Base-by-base conservation (phyloP, 2,888 invertebrate species). In the Drosophila helvetica region DNA sequence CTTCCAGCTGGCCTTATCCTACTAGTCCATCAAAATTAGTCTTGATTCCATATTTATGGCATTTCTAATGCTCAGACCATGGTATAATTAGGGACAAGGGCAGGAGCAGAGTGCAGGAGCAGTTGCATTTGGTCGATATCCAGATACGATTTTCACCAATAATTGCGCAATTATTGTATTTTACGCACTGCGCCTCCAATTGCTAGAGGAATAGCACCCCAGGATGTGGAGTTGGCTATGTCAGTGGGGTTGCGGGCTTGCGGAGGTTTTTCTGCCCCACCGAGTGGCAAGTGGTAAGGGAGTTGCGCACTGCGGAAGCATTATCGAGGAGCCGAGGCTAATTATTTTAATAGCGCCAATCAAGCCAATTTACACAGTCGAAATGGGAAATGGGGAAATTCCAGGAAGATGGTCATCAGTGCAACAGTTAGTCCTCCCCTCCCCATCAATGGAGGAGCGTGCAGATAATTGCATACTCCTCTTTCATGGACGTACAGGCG, bases 291-390 rank as follows among this genome's bases (percentile, higher is more conserved):
- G 15, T 15, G 38, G 6, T 15, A 15, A 38, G 38, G 38, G 38
- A 38, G n/a, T 12, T 12, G 8, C 8, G 17, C n/a, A 4, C 7
- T 64, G 18, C 52, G 48, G 22, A 17, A 43, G 51, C 30, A 66
- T 59, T 61, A 51, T 56, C 25, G 9, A 15, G 18, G 43, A 59
- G 66, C 47, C 52, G 6, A 57, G 69, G 70, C 72, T 79, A 83
- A 84, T 84, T 85, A 83, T 70, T 85, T 84, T 80, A 84, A 84
- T 79, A 74, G 78, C 64, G 53, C 65, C 85, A 84, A 85, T 84
- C 83, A 78, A 72, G 75, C 66, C 72, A 79, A 81, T 84, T 78
- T 80, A 64, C 73, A 74, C 51, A 59, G 15, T 50, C 9, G 50
- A 50, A 38, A 17, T 15, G 33, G 30, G 38, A 5, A 33, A 18